These are phyloP conservation scores for Synchiropus splendidus DNA, from an alignment of 2,113 vertebrate genomes.

Conservation along the genomic window DNA sequence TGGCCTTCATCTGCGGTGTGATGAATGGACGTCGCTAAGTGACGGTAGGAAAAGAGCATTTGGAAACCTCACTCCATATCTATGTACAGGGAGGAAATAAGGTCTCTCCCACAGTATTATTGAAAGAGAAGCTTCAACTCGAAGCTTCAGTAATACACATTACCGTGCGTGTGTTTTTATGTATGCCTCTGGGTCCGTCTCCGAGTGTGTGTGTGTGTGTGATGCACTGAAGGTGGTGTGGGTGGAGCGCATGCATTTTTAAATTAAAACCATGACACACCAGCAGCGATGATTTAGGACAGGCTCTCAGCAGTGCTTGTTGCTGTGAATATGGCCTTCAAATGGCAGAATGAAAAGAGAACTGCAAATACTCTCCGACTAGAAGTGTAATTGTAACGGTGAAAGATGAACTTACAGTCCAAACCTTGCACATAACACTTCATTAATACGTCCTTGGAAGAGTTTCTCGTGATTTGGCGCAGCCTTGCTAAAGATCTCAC, in stretches of 20 bases:
- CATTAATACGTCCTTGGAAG: slow-evolving; percentile 16
- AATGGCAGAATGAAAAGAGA: slow-evolving; percentile 21
- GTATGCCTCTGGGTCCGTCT: slow-evolving; percentile 7
- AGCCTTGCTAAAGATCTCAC: neutral
- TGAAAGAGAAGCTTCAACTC: slow-evolving; percentile 40
- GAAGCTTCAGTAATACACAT: slow-evolving; percentile 32
- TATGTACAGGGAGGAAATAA: slow-evolving; percentile 48
- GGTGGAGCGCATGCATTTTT: slow-evolving; percentile 54
- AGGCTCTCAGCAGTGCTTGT: slow-evolving; percentile 22
- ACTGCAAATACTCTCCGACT: slow-evolving; percentile 8
- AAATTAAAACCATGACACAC: slow-evolving; percentile 59
- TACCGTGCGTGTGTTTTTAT: slow-evolving; percentile 9
- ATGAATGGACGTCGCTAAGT: slow-evolving; percentile 35
- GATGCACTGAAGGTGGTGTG: slow-evolving; percentile 27
- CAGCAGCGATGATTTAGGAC: slow-evolving; percentile 43
- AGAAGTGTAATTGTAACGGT: slow-evolving; percentile 18
- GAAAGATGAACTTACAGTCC: slow-evolving; percentile 27
- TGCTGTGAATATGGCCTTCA: slow-evolving; percentile 36
- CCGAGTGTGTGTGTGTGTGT: slow-evolving; percentile 2
- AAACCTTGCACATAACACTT: slow-evolving; percentile 17
- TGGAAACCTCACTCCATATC: slow-evolving; percentile 36
- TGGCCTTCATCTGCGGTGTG: slow-evolving; percentile 46
- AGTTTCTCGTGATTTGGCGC: slow-evolving; percentile 18
- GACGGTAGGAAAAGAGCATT: slow-evolving; percentile 37
- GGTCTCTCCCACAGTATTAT: slow-evolving; percentile 38